Evolutionary conservation across 2,113 vertebrate genomes (phyloP).

Genomic region (Melanocharis versteri): DNA sequence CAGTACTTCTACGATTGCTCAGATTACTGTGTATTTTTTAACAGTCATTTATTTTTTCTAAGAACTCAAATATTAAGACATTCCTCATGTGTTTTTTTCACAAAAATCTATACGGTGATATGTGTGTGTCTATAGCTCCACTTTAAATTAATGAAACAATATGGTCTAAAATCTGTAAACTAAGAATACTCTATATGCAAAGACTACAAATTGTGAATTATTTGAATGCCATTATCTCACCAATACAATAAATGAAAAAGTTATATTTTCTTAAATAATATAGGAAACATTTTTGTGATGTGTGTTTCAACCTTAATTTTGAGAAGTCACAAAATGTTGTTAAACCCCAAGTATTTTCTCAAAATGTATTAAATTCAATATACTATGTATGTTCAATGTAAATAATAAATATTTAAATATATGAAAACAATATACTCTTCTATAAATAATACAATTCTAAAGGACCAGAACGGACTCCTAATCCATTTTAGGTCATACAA

Average conservation of each 20-base stretch:
- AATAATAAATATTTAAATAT: not conserved
- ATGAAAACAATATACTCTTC: not conserved
- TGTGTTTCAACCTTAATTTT: not conserved
- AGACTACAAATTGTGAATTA: slow-evolving; percentile 10
- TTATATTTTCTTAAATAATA: slow-evolving; percentile 29
- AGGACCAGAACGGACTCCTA: not conserved
- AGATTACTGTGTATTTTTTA: not conserved
- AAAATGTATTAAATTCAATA: not conserved
- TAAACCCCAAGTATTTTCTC: slow-evolving; percentile 31
- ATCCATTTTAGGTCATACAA: not conserved
- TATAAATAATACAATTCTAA: not conserved
- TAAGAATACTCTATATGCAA: slow-evolving; percentile 1
- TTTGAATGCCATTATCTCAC: slow-evolving; percentile 13
- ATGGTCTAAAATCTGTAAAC: not conserved
- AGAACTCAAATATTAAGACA: not conserved
- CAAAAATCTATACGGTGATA: not conserved
- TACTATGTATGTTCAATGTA: not conserved
- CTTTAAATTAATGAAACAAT: not conserved
- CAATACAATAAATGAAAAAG: not conserved
- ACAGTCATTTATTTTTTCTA: not conserved
- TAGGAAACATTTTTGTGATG: not conserved
- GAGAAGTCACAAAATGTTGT: not conserved
- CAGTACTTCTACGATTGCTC: not conserved
- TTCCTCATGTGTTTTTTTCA: not conserved
- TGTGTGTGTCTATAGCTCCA: not conserved